Evolutionary conservation across 53 echinoderm and acorn worm genomes (phyloP).

Genomic region (Arbacia lixula): DNA sequence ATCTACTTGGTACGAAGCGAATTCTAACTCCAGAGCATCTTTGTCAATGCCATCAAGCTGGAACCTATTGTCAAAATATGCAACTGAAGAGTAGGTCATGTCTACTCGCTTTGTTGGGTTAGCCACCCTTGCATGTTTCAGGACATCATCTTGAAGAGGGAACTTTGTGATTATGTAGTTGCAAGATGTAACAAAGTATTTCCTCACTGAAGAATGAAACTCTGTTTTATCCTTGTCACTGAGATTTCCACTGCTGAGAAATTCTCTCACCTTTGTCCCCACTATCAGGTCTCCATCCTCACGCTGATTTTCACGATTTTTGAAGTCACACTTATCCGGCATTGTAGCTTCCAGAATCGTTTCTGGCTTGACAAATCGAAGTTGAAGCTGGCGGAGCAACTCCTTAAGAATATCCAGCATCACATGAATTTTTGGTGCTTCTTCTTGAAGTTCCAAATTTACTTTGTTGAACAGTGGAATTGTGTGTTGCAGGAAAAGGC

Average conservation of each 20-base stretch:
- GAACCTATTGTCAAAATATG: slow-evolving; percentile 51
- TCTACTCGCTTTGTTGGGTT: slow-evolving; percentile 41
- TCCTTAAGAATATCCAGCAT: slow-evolving; percentile 39
- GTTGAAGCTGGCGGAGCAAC: slow-evolving; percentile 37
- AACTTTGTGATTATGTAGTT: slow-evolving; percentile 48
- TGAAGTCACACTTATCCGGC: slow-evolving; percentile 43
- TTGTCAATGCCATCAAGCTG: slow-evolving; percentile 41
- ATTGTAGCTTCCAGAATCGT: slow-evolving; percentile 5
- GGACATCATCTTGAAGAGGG: slow-evolving; percentile 49
- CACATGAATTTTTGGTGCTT: slow-evolving; percentile 50
- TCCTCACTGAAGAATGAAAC: slow-evolving; percentile 62
- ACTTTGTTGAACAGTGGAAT: slow-evolving; percentile 66
- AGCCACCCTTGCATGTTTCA: slow-evolving; percentile 57
- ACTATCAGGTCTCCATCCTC: slow-evolving; percentile 55
- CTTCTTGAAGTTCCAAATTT: slow-evolving; percentile 54
- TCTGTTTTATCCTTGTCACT: slow-evolving; percentile 39
- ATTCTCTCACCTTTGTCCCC: slow-evolving; percentile 53
- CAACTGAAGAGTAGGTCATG: slow-evolving; percentile 46
- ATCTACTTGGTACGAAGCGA: slow-evolving; percentile 31
- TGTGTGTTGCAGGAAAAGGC: slow-evolving; percentile 60
- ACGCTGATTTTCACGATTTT: slow-evolving; percentile 28
- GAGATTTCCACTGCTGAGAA: slow-evolving; percentile 44
- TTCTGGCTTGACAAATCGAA: slow-evolving; percentile 53
- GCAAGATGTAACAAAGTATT: slow-evolving; percentile 55
- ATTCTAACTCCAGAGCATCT: slow-evolving; percentile 44